phyloP scores from a whole-genome alignment of 2,888 invertebrate species.

The Ormyrus rosae region DNA sequence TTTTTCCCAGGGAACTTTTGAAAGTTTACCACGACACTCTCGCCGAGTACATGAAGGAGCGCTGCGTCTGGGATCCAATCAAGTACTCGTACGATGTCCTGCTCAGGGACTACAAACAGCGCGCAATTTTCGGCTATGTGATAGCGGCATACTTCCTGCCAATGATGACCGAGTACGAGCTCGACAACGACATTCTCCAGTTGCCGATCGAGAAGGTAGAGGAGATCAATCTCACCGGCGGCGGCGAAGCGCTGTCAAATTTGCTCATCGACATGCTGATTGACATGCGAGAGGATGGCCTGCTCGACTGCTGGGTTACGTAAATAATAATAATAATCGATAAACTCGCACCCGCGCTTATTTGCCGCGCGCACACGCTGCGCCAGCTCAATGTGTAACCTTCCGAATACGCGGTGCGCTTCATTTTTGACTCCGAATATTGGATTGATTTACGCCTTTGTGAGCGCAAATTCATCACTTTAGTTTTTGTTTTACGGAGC shows the following conservation, averaged over 20 bases:
- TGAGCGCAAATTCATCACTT: no score
- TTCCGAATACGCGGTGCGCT: no score
- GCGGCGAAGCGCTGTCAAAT: slow-evolving; percentile 64
- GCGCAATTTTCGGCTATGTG: slow-evolving; percentile 64
- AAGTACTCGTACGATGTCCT: slow-evolving; percentile 65
- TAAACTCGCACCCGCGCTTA: background rate
- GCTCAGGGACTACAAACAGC: slow-evolving; percentile 63
- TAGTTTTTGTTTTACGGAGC: no score
- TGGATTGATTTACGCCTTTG: no score
- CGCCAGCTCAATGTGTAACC: background rate
- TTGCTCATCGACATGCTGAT: slow-evolving; percentile 67
- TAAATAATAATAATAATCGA: slow-evolving; percentile 31
- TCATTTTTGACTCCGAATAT: background rate
- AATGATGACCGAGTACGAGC: slow-evolving; percentile 37
- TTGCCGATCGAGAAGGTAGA: background rate
- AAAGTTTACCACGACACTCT: slow-evolving; percentile 64
- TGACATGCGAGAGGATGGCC: slow-evolving; percentile 63
- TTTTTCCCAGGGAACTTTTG: slow-evolving; percentile 61
- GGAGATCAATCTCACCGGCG: slow-evolving; percentile 40
- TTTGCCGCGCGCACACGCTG: slow-evolving; percentile 10
- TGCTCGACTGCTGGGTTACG: slow-evolving; percentile 30
- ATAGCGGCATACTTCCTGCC: slow-evolving; percentile 63
- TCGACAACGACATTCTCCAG: slow-evolving; percentile 13
- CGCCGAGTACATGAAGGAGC: slow-evolving; percentile 59
- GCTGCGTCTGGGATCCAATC: slow-evolving; percentile 57